Evolutionary conservation across 2,888 invertebrate species (phyloP).

Genomic region (Luffia ferchaultella): DNA sequence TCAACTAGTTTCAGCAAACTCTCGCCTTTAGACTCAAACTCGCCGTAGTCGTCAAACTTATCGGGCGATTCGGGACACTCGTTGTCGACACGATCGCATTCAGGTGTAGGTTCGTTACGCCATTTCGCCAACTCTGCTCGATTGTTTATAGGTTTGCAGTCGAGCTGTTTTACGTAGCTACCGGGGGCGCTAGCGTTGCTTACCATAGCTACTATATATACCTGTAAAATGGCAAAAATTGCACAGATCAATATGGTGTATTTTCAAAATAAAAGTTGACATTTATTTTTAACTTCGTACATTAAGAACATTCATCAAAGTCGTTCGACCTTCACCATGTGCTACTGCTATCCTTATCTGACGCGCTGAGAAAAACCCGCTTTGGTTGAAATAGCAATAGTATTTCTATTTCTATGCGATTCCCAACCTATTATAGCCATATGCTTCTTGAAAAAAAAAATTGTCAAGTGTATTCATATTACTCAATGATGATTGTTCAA

Average conservation of each 20-base stretch:
- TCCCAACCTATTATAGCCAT: no score
- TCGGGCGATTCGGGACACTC: slow-evolving; percentile 21
- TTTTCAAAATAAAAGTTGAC: slow-evolving; percentile 1
- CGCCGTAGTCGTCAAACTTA: slow-evolving; percentile 71
- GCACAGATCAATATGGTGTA: no score
- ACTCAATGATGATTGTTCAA: no score
- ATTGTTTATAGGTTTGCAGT: slow-evolving; percentile 48
- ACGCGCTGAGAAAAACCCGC: no score
- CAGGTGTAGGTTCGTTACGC: slow-evolving; percentile 39
- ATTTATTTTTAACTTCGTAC: slow-evolving; percentile 7
- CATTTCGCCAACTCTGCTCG: slow-evolving; percentile 45
- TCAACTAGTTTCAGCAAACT: slow-evolving; percentile 90
- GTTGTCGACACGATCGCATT: slow-evolving; percentile 42
- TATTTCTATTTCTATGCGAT: no score
- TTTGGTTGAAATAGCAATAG: no score
- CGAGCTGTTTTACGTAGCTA: slow-evolving; percentile 59
- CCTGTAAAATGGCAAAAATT: slow-evolving; percentile 51
- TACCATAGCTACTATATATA: slow-evolving; percentile 94
- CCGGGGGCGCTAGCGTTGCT: slow-evolving; percentile 76
- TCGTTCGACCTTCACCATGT: no score
- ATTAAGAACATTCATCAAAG: no score
- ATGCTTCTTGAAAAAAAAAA: no score
- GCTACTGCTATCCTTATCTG: no score
- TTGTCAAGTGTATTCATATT: no score
- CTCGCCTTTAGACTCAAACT: slow-evolving; percentile 80